phyloP scores from a whole-genome alignment of 2,113 vertebrate species.

The Austrofundulus limnaeus region DNA sequence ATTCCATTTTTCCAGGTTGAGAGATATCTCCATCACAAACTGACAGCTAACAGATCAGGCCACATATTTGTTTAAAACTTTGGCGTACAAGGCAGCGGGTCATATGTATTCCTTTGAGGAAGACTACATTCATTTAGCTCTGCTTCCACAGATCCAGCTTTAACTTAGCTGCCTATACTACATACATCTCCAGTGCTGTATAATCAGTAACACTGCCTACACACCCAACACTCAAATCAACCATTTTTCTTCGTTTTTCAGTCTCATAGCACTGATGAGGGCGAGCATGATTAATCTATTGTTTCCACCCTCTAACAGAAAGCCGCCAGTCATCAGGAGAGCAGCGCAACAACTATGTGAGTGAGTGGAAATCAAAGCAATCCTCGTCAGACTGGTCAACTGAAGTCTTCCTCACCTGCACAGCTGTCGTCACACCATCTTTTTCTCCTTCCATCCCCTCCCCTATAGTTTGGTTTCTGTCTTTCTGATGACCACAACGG shows the following conservation, averaged over 20 bases:
- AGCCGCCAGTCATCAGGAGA: conserved; percentile 14
- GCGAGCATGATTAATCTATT: conserved; percentile 33
- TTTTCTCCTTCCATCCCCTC: conserved; percentile 1
- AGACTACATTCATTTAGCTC: background rate
- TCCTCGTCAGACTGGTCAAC: conserved; percentile 33
- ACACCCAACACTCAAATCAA: conserved; percentile 28
- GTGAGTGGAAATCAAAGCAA: conserved; percentile 15
- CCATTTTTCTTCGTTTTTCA: conserved; percentile 22
- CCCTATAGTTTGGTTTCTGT: conserved; percentile 9
- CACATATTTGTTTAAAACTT: too few relatives aligned
- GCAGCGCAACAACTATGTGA: conserved; percentile 16
- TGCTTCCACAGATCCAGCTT: conserved; percentile 12
- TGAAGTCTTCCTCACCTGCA: conserved; percentile 16
- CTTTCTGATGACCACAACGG: conserved; percentile 33
- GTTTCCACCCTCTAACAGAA: conserved; percentile 11
- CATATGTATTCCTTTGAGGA: too few relatives aligned
- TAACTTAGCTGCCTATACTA: conserved; percentile 21
- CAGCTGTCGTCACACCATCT: background rate
- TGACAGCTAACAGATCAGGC: too few relatives aligned
- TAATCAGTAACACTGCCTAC: conserved; percentile 39
- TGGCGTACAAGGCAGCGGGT: too few relatives aligned
- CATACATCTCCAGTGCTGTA: conserved; percentile 14
- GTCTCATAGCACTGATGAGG: conserved; percentile 9
- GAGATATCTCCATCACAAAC: too few relatives aligned
- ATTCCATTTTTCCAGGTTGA: too few relatives aligned